phyloP scores from a whole-genome alignment of 2,888 invertebrate species.

The Horisme vitalbata region DNA sequence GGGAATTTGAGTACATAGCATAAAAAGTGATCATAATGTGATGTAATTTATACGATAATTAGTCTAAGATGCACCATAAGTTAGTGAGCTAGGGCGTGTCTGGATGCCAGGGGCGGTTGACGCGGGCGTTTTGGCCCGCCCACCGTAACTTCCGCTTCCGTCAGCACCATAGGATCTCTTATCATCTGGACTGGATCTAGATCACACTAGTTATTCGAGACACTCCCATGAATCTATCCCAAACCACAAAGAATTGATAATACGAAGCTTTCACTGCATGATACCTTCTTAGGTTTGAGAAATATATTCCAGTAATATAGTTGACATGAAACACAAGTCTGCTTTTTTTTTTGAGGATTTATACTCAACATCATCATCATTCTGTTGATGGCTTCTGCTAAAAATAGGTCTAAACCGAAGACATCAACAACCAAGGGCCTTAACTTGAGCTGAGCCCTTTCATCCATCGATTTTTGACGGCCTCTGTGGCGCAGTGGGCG shows the following conservation, averaged over 20 bases:
- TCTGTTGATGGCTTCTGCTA: too few relatives aligned
- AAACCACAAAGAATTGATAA: background rate
- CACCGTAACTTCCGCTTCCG: constrained; percentile 79
- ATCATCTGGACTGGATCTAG: constrained; percentile 26
- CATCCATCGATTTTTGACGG: too few relatives aligned
- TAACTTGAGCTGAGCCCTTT: too few relatives aligned
- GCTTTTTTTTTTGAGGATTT: too few relatives aligned
- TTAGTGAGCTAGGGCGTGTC: constrained; percentile 75
- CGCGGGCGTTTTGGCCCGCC: constrained; percentile 75
- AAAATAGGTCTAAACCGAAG: too few relatives aligned
- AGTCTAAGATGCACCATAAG: constrained; percentile 60
- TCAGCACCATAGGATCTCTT: constrained; percentile 46
- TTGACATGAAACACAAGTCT: too few relatives aligned
- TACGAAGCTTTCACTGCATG: too few relatives aligned
- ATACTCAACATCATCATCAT: too few relatives aligned
- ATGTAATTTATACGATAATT: constrained; percentile 55
- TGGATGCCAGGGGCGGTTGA: constrained; percentile 69
- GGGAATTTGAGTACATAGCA: background rate
- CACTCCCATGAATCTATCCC: constrained; percentile 21
- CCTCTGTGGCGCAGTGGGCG: too few relatives aligned
- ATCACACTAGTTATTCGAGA: background rate
- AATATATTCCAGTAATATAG: too few relatives aligned
- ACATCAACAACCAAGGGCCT: too few relatives aligned
- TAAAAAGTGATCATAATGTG: constrained; percentile 4
- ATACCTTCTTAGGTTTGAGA: too few relatives aligned